Evolutionary conservation across 2,888 invertebrate genomes (phyloP), one percentile per base, ranked within the genome.

Genomic region (Crematogaster levior): DNA sequence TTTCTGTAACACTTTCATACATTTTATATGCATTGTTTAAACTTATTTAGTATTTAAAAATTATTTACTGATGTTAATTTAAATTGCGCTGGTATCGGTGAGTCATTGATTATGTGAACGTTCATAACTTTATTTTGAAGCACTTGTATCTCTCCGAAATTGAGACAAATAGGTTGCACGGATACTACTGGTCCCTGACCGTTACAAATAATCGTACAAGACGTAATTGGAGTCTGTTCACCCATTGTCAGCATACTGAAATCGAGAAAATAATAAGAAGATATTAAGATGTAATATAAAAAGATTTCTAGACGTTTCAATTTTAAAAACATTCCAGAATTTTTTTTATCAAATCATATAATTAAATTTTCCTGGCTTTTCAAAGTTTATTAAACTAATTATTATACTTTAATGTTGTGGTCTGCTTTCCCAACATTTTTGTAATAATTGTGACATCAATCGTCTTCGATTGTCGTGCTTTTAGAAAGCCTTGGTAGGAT

Each of bases 151-250:
- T 96, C 95, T 0, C 96, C 96, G 95, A 96, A 97, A 92, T 96
- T 95, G 18, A 97, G 90, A n/a, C 95, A 94, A 68, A 95, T 94
- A 0, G 97, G 97, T 27, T 94, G 93, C 51, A 96, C 95, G 7
- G 96, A 96, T 3, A 97, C 95, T 15, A 97, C 96, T 0, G 97
- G 97, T 1, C 97, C 96, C 89, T 96, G 96, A 37, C 96, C 96
- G 65, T 94, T 95, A 40, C 96, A 96, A 9, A 92, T 92, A 60
- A 96, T 94, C 21, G 93, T 94, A 84, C 96, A 96, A 73, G 95
- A 93, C 34, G 68, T 21, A 5, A 51, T 27, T 18, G 91, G 86
- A 6, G 12, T 27, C 1, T 95, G 91, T 58, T 94, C 86, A 0
- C 96, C 96, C 90, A 96, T 95, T 27, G 95, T 90, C 51, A 90